Evolutionary conservation across 2,888 invertebrate species (phyloP).

Genomic region (Prosapia bicincta): DNA sequence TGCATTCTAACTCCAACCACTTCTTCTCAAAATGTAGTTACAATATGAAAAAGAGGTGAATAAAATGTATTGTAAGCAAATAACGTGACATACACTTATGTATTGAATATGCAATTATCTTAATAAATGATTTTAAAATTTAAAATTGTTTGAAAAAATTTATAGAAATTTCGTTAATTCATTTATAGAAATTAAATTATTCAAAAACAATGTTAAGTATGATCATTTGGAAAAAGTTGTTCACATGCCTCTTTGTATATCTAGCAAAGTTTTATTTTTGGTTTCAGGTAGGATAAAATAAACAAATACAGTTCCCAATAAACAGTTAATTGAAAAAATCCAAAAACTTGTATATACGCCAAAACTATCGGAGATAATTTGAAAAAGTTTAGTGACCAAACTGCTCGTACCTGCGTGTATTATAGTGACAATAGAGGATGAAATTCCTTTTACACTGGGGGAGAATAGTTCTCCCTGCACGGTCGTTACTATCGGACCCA

Average conservation of each 20-base stretch:
- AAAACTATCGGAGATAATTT: slow-evolving; percentile 26
- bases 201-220: too few relatives aligned
- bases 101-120: too few relatives aligned
- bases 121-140: too few relatives aligned
- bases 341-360: slow-evolving; percentile 35
- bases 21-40: too few relatives aligned
- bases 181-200: too few relatives aligned
- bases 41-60: too few relatives aligned
- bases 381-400: slow-evolving; percentile 36
- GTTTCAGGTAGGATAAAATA: slow-evolving; percentile 35
- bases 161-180: too few relatives aligned
- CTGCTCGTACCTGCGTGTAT: slow-evolving; percentile 35
- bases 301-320: slow-evolving; percentile 31
- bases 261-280: slow-evolving; percentile 29
- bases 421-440: slow-evolving; percentile 34
- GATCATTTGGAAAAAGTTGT: too few relatives aligned
- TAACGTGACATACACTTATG: too few relatives aligned
- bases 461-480: slow-evolving; percentile 37
- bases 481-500: slow-evolving; percentile 36
- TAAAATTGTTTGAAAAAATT: too few relatives aligned
- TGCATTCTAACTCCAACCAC: too few relatives aligned
- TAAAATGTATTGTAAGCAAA: too few relatives aligned
- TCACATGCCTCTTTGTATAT: slow-evolving; percentile 5
- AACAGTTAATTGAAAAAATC: slow-evolving; percentile 32
- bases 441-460: slow-evolving; percentile 34